phyloP scores from a whole-genome alignment of 2,113 vertebrate genomes.

The Psilopsiagon aurifrons region DNA sequence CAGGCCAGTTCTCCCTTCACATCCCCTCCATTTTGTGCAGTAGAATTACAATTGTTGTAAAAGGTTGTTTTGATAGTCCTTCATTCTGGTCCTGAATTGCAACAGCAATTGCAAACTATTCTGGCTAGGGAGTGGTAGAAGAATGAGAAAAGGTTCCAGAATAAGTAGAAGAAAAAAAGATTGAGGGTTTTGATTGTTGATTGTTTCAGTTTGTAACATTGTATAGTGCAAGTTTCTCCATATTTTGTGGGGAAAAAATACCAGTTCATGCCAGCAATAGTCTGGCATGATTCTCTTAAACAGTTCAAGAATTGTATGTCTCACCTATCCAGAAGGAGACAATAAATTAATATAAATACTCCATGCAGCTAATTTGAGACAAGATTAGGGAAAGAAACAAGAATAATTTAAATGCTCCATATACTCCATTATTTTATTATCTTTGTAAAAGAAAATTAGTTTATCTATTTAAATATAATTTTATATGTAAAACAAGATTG shows the following conservation, averaged over 20 bases:
- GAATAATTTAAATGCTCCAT: background rate
- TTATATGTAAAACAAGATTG: background rate
- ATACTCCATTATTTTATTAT: background rate
- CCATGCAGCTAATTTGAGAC: constrained; percentile 21
- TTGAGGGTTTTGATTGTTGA: background rate
- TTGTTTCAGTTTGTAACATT: background rate
- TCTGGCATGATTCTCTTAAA: background rate
- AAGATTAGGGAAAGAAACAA: constrained; percentile 17
- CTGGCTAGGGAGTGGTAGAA: background rate
- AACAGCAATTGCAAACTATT: background rate
- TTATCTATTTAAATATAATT: background rate
- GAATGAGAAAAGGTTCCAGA: background rate
- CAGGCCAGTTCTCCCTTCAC: background rate
- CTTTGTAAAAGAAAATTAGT: background rate
- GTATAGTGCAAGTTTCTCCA: background rate
- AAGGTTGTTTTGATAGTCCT: background rate
- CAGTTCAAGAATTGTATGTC: background rate
- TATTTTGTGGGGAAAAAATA: background rate
- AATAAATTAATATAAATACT: background rate
- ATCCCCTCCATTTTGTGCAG: background rate
- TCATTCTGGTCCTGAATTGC: background rate
- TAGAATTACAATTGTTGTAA: background rate
- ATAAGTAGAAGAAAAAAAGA: background rate
- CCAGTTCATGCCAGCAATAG: background rate
- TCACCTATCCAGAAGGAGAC: background rate